Evolutionary conservation across 1,140 invertebrate genomes (phyloP), one percentile per base, ranked within the genome.

Genomic region (Platyscapa corneri): DNA sequence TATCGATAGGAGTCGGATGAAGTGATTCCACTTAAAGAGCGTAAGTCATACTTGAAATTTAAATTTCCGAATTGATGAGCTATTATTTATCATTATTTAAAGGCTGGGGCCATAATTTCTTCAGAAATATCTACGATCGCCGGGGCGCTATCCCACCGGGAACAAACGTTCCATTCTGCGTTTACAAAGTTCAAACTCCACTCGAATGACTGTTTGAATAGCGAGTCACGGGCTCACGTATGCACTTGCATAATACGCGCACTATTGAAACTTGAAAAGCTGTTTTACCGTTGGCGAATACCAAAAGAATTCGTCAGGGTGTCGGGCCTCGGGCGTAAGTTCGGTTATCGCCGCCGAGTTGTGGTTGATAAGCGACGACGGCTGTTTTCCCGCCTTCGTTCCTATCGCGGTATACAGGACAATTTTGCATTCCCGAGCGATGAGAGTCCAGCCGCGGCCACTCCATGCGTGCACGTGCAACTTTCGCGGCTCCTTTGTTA

Each of bases 351-450:
- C n/a, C 53, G 18, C 53, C 53, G 5, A 12, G 42, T 46, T 46
- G 12, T 46, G 6, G 42, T 12, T 20, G 70, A 39, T 60, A 37
- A 56, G 56, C 56, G 49, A 16, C 7, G 7, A 20, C 37, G n/a
- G 27, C 39, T 12, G 77, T 39, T 79, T 78, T 42, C 32, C 77
- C 34, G 34, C 77, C 39, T 37, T 37, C 34, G 53, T 16, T 60
- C 32, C 27, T 6, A 49, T n/a, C 74, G 27, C 42, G 20, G 18
- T 12, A 5, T 12, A 46, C 42, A 5, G 42, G n/a, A 32, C 37
- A 67, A 49, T 70, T 70, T 83, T 64, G 75, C 82, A 84, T 84
- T 84, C 75, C 49, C 60, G 32, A 70, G 42, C 82, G n/a, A 84
- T 84, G 82, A 84, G 60, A 83, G 23, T 53, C 27, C 32, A 10